These are phyloP conservation scores for Drosophila koepferae DNA, from an alignment of 2,888 invertebrate genomes.

Conservation along the genomic window DNA sequence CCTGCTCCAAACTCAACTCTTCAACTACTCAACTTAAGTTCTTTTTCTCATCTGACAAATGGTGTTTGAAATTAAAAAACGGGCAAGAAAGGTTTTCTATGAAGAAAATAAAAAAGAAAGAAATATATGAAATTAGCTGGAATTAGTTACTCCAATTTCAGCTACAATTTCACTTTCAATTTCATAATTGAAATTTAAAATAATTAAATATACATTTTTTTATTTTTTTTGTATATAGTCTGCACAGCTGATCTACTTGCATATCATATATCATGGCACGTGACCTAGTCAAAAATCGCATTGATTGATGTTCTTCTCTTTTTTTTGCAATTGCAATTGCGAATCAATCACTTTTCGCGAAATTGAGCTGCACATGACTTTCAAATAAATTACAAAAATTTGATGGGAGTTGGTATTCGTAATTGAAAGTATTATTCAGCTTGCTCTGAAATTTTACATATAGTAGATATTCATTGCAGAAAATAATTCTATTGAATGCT, in stretches of 20 bases:
- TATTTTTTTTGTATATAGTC: background rate
- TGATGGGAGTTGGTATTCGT: background rate
- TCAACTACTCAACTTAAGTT: slow-evolving; percentile 36
- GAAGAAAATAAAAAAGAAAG: background rate
- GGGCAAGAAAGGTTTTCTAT: background rate
- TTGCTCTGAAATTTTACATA: background rate
- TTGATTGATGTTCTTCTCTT: slow-evolving; percentile 54
- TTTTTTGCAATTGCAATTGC: slow-evolving; percentile 41
- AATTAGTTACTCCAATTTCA: slow-evolving; percentile 24
- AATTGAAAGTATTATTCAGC: background rate
- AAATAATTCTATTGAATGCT: background rate
- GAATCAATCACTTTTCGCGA: slow-evolving; percentile 66
- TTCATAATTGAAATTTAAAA: slow-evolving; percentile 59
- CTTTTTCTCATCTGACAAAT: slow-evolving; percentile 60
- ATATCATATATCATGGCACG: slow-evolving; percentile 67
- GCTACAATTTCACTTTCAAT: slow-evolving; percentile 13
- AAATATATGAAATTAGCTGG: slow-evolving; percentile 16
- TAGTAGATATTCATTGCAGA: too few relatives aligned
- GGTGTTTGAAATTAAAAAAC: slow-evolving; percentile 23
- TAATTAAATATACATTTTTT: background rate
- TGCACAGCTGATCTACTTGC: slow-evolving; percentile 57
- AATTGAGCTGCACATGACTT: background rate
- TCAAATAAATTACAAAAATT: slow-evolving; percentile 4
- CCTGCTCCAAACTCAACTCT: slow-evolving; percentile 23
- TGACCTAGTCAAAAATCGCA: slow-evolving; percentile 50